Base-by-base conservation (phyloP, 2,888 invertebrate species). In the Mechanitis messenoides region DNA sequence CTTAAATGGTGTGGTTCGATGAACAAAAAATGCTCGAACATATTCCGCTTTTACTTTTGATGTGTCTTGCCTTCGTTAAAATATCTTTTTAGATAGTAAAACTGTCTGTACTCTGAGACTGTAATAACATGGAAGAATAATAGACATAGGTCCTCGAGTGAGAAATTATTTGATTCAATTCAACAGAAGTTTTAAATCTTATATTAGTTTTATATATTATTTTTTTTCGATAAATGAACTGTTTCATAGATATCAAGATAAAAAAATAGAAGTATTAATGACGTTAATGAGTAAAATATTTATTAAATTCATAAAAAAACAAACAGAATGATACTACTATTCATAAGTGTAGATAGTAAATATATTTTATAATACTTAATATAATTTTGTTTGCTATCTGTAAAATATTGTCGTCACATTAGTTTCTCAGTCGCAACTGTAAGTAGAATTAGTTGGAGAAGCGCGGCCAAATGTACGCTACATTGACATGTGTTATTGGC, bases 1-100 rank as follows among this genome's bases (percentile, higher is more conserved):
- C 89, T 89, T 85, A 87, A 89, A 87, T 87, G 85, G 86, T 84
- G 83, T 85, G 84, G 53, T 84, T 80, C 83, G 79, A 83, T 83
- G 83, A 82, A 85, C 83, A 86, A 85, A 86, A 88, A 87, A 83
- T 80, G 76, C 76, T 75, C 77, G 80, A 71, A 83, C 83, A 80
- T 85, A 83, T 84, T 77, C 81, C 80, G 81, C 84, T 85, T 87
- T 86, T 85, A 84, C 86, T 86, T 86, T 84, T 84, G 81, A 83
- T 79, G 77, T 79, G 80, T 77, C 78, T 76, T 78, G 71, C 74
- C 80, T 87, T 89, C 89, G 89, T 89, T 89, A 89, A 89, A 89
- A 89, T 88, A 85, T 87, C 85, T 87, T 75, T 73, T 75, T 68
- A 75, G 80, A 85, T 84, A 84, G 82, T 87, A 87, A 88, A 87